Percentiles rank a stretch among this genome's conserved stretches.
phyloP scores from a whole-genome alignment of 1,140 invertebrate species.

The Nasonia longicornis region DNA sequence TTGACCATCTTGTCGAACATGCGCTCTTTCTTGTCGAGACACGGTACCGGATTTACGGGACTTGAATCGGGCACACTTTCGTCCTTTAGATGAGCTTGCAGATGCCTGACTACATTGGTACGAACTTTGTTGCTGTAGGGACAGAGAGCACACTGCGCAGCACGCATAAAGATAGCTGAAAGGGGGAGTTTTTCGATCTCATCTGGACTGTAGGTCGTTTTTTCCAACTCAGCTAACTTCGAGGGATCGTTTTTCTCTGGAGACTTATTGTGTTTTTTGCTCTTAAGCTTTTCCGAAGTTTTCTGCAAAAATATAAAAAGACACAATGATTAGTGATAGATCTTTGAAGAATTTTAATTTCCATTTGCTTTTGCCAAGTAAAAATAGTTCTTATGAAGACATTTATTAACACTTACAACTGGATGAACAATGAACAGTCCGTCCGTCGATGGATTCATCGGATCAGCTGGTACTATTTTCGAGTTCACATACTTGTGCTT shows the following conservation, averaged over 20 bases:
- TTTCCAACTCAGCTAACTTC: slow-evolving; percentile 59
- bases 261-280: slow-evolving; percentile 44
- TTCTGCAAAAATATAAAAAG: slow-evolving; percentile 19
- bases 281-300: slow-evolving; percentile 23
- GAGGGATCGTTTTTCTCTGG: slow-evolving; percentile 44
- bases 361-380: neutral
- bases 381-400: too few relatives aligned
- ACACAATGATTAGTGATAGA: neutral
- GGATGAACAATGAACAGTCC: slow-evolving; percentile 71
- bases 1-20: slow-evolving; percentile 90
- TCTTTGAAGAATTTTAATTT: neutral
- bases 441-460: slow-evolving; percentile 68
- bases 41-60: slow-evolving; percentile 84
- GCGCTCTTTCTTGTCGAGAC: slow-evolving; percentile 80
- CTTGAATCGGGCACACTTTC: slow-evolving; percentile 73
- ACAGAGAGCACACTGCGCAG: slow-evolving; percentile 76
- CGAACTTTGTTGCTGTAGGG: slow-evolving; percentile 80
- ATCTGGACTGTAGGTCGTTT: slow-evolving; percentile 69
- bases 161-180: slow-evolving; percentile 74
- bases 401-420: slow-evolving; percentile 54
- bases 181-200: slow-evolving; percentile 76
- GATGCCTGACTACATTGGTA: slow-evolving; percentile 79
- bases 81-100: slow-evolving; percentile 76
- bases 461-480: slow-evolving; percentile 68
- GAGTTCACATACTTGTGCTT: slow-evolving; percentile 68